A percentile compares a stretch with the other conserved stretches of the same genome.
phyloP scores from a whole-genome alignment of 2,888 invertebrate genomes.

The Drosophila helvetica region DNA sequence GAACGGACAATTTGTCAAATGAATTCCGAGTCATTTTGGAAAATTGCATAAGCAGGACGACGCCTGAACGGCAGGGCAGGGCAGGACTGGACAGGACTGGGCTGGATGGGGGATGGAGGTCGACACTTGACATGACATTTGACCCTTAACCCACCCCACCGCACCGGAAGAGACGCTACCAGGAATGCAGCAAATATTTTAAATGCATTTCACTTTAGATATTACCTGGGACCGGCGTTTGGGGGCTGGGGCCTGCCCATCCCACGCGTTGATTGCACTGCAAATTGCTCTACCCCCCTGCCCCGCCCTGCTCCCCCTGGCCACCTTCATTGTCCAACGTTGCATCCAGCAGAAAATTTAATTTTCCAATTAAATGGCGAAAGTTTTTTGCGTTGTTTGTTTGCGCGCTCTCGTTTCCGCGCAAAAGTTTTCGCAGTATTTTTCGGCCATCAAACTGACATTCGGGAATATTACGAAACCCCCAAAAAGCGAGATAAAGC shows the following conservation, averaged over 20 bases:
- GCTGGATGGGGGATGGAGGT: too few species aligned
- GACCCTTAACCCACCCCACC: background rate
- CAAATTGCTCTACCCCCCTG: conserved; percentile 48
- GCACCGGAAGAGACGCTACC: conserved; percentile 8
- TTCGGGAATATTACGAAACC: conserved; percentile 76
- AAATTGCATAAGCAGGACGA: conserved; percentile 65
- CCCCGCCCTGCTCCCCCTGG: too few species aligned
- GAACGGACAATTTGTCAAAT: conserved; percentile 76
- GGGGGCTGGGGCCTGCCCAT: too few species aligned
- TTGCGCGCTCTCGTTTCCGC: background rate
- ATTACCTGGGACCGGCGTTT: conserved; percentile 58
- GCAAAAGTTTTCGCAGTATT: conserved; percentile 63
- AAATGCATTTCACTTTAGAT: conserved; percentile 61
- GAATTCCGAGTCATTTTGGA: conserved; percentile 74
- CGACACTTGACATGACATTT: conserved; percentile 68
- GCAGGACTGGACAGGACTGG: background rate
- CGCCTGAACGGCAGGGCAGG: background rate
- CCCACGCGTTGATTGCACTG: conserved; percentile 52
- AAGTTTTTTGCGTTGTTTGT: conserved; percentile 40
- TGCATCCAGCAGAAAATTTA: conserved; percentile 73
- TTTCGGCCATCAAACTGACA: conserved; percentile 73
- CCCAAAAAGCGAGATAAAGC: conserved; percentile 62
- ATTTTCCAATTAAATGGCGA: conserved; percentile 82
- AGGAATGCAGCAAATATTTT: conserved; percentile 49
- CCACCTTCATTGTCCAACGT: conserved; percentile 22